phyloP scores from a whole-genome alignment of 2,113 vertebrate genomes.

The Alaudala cheleensis region DNA sequence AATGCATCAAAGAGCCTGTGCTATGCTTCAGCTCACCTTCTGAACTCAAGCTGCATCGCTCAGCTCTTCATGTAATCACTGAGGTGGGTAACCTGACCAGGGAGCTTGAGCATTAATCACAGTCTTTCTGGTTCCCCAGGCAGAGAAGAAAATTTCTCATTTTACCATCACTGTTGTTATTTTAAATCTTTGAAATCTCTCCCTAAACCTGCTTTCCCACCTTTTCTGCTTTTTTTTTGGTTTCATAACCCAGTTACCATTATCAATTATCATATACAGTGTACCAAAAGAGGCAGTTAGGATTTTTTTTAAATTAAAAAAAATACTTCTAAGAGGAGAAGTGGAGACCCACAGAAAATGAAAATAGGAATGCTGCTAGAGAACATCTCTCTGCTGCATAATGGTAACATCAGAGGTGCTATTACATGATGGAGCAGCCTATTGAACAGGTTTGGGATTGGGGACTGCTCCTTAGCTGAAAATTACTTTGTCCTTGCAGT shows the following conservation, averaged over 20 bases:
- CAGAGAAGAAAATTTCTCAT: not conserved
- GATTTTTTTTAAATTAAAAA: not conserved
- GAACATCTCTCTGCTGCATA: not conserved
- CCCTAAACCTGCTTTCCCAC: not conserved
- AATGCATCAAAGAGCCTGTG: slow-evolving; percentile 34
- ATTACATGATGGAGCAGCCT: not conserved
- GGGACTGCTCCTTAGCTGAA: not conserved
- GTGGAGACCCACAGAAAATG: not conserved
- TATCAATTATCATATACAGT: not conserved
- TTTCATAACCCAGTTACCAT: not conserved
- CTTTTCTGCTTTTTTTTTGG: not conserved
- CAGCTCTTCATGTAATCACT: slow-evolving; percentile 14
- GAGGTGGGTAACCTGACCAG: slow-evolving; percentile 47
- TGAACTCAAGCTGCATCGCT: slow-evolving; percentile 30
- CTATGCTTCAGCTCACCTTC: slow-evolving; percentile 34
- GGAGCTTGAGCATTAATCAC: not conserved
- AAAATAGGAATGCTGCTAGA: not conserved
- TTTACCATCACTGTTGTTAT: not conserved
- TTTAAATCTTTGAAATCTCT: not conserved
- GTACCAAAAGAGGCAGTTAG: not conserved
- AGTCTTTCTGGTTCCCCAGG: not conserved
- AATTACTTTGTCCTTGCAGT: not conserved
- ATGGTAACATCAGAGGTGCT: not conserved
- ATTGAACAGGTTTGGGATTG: not conserved
- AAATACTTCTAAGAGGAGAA: not conserved